Evolutionary conservation across 1,140 invertebrate genomes (phyloP), one percentile per base, ranked within the genome.

Genomic region (Panulirus ornatus): DNA sequence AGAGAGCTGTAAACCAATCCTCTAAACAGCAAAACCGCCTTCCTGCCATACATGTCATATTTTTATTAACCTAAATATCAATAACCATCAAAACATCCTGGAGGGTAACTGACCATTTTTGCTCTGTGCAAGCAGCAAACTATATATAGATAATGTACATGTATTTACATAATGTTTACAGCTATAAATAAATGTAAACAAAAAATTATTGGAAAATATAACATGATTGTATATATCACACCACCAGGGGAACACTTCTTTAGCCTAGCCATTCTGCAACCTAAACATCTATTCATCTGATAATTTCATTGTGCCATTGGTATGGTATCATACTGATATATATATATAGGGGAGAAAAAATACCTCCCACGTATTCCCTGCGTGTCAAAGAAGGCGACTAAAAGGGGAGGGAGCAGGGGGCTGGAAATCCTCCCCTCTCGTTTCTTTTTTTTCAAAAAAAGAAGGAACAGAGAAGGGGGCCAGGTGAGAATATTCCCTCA

Each of bases 181-280:
- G n/a, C n/a, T 19, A 79, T 79, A 44, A 27, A 78, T 36, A 75
- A 19, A 78, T 78, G 27, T 78, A 38, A 19, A 75, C 36, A 30
- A 16, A 16, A n/a, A 36, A 30, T 3, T 75, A 75, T 75, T 75
- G n/a, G 19, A 44, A 79, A 42, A 38, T 0, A 38, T n/a, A n/a
- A 36, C 44, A 82, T 8, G 9, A 16, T 54, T n/a, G n/a, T n/a
- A n/a, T n/a, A n/a, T n/a, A n/a, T n/a, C n/a, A n/a, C n/a, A n/a
- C n/a, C n/a, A n/a, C n/a, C n/a, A n/a, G n/a, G n/a, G n/a, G n/a
- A n/a, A n/a, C n/a, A n/a, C n/a, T n/a, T n/a, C n/a, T n/a, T n/a
- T n/a, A n/a, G n/a, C n/a, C n/a, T n/a, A n/a, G n/a, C n/a, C n/a
- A n/a, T n/a, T n/a, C n/a, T n/a, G n/a, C n/a, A n/a, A n/a, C n/a